Percentiles rank a stretch among this genome's conserved stretches.
Conservation (phyloP, 2,888 invertebrate genomes). For the Latrodectus elegans region DNA sequence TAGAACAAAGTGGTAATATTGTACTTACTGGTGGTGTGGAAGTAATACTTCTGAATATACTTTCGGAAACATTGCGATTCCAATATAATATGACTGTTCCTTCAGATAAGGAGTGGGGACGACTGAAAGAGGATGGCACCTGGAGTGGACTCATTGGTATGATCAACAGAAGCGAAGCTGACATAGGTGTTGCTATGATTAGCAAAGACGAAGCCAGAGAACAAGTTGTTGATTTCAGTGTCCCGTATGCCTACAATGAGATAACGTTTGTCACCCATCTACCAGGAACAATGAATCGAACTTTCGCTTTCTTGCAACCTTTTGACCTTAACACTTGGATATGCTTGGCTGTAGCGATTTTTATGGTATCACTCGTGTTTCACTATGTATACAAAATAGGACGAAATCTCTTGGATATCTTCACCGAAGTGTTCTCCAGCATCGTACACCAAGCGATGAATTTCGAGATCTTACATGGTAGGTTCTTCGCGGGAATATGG, state of each 20-base stretch:
- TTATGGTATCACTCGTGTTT: background rate
- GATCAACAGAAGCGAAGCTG: slow-evolving; percentile 4
- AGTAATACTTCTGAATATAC: background rate
- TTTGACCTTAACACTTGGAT: slow-evolving; percentile 16
- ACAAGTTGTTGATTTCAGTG: slow-evolving; percentile 8
- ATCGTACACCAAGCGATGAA: background rate
- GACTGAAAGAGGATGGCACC: background rate
- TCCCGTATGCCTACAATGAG: background rate
- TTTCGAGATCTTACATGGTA: background rate
- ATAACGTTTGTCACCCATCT: slow-evolving; percentile 11
- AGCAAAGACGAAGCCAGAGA: background rate
- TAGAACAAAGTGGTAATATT: background rate
- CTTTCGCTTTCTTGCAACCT: background rate
- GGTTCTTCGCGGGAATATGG: slow-evolving; percentile 3
- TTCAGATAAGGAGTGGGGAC: slow-evolving; percentile 19
- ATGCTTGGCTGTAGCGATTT: background rate
- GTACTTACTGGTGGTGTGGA: slow-evolving; percentile 3
- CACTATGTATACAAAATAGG: background rate
- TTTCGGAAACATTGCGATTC: slow-evolving; percentile 20
- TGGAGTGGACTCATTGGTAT: slow-evolving; percentile 28
- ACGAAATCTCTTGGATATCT: background rate
- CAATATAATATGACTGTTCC: background rate
- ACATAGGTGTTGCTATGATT: background rate
- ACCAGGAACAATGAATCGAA: background rate
- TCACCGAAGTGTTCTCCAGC: background rate